Percentiles rank a stretch among this genome's conserved stretches.
phyloP scores from a whole-genome alignment of 2,888 invertebrate species.

The Helicoverpa assulta region DNA sequence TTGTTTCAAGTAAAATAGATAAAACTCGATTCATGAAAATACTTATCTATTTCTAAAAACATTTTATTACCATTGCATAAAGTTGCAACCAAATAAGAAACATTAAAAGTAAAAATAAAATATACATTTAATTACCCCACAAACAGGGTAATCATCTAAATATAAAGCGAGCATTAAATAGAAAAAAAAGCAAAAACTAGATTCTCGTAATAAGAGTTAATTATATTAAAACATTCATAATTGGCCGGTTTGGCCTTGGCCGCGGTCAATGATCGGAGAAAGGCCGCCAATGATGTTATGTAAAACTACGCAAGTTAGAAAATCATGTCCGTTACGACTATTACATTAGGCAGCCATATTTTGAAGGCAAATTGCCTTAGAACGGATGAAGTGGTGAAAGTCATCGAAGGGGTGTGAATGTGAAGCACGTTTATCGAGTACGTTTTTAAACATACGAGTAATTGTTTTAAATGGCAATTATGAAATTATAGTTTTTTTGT shows the following conservation, averaged over 20 bases:
- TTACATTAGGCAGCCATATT: constrained; percentile 56
- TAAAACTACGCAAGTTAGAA: constrained; percentile 75
- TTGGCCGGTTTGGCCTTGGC: constrained; percentile 76
- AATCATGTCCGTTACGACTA: constrained; percentile 63
- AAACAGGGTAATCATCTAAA: constrained; percentile 18
- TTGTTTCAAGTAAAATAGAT: no score
- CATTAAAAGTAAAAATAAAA: not conserved
- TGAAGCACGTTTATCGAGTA: constrained; percentile 6
- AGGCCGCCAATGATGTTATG: constrained; percentile 74
- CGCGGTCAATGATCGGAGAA: constrained; percentile 79
- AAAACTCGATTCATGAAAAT: no score
- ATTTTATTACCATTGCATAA: not conserved
- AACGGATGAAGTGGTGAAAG: constrained; percentile 53
- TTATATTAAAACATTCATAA: constrained; percentile 66
- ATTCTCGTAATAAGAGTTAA: constrained; percentile 48
- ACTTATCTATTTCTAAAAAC: no score
- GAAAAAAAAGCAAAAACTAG: constrained; percentile 10
- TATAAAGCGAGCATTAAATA: constrained; percentile 15
- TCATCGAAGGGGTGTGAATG: constrained; percentile 2
- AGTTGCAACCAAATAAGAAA: not conserved
- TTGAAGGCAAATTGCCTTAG: constrained; percentile 49
- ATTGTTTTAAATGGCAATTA: constrained; percentile 24
- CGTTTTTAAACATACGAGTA: constrained; percentile 7
- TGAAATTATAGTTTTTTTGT: not conserved
- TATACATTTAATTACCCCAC: not conserved